These are phyloP conservation scores for Mustelus asterias DNA, from an alignment of 2,113 vertebrate species.

Conservation along the genomic window DNA sequence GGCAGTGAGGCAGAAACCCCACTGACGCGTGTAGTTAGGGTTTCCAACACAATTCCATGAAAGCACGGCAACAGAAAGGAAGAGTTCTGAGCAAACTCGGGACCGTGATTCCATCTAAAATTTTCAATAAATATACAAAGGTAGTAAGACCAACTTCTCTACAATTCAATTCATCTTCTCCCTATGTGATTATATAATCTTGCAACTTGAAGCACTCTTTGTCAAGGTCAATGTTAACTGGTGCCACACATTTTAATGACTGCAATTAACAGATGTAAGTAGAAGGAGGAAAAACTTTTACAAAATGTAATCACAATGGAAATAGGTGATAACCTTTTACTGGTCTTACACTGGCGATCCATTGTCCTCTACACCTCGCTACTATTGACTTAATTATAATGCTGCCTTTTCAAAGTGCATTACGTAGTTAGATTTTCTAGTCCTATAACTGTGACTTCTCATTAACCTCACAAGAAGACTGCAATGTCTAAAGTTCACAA, in stretches of 20 bases:
- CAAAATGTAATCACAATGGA: background rate
- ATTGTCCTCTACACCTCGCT: background rate
- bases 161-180: background rate
- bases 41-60: background rate
- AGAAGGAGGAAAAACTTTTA: background rate
- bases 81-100: background rate
- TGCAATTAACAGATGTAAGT: background rate
- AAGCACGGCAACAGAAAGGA: background rate
- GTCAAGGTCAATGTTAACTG: background rate
- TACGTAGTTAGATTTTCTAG: background rate
- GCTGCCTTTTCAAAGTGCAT: too few relatives aligned
- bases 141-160: too few relatives aligned
- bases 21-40: background rate
- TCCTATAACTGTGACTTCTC: background rate
- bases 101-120: background rate
- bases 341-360: background rate
- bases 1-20: background rate
- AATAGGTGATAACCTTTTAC: background rate
- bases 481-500: background rate
- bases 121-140: too few relatives aligned
- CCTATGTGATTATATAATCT: background rate
- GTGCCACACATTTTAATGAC: background rate
- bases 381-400: slow-evolving; percentile 14
- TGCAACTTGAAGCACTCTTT: background rate
- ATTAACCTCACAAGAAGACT: background rate